Evolutionary conservation across 2,113 vertebrate genomes (phyloP).

Genomic region (Lamprotornis superbus): DNA sequence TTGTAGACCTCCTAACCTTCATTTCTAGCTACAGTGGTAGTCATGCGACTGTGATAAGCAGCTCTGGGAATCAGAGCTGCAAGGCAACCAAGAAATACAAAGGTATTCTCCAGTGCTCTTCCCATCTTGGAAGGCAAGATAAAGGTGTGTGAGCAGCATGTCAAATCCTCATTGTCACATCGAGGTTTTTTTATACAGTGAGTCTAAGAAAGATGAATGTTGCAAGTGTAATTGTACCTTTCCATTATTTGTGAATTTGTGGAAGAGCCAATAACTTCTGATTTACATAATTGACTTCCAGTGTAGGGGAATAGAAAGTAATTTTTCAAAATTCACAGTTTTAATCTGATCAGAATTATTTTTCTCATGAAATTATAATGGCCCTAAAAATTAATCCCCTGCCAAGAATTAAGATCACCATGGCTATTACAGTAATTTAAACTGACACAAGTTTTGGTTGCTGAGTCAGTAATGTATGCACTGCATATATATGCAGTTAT

Average conservation of each 20-base stretch:
- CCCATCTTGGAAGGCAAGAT: not conserved
- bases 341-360: not conserved
- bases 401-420: not conserved
- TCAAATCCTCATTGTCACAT: not conserved
- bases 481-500: not conserved
- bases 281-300: not conserved
- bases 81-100: not conserved
- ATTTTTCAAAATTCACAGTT: not conserved
- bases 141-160: not conserved
- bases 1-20: not conserved
- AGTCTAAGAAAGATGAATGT: not conserved
- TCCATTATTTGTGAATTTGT: not conserved
- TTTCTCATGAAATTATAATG: not conserved
- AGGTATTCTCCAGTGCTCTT: not conserved
- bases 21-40: not conserved
- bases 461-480: not conserved
- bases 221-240: not conserved
- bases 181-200: not conserved
- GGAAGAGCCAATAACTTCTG: not conserved
- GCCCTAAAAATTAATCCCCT: constrained; percentile 3
- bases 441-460: not conserved
- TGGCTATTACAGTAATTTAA: not conserved
- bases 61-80: not conserved
- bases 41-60: not conserved
- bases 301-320: not conserved